Conservation (phyloP, 2,797 vertebrate genomes). For the Tadarida brasiliensis region DNA sequence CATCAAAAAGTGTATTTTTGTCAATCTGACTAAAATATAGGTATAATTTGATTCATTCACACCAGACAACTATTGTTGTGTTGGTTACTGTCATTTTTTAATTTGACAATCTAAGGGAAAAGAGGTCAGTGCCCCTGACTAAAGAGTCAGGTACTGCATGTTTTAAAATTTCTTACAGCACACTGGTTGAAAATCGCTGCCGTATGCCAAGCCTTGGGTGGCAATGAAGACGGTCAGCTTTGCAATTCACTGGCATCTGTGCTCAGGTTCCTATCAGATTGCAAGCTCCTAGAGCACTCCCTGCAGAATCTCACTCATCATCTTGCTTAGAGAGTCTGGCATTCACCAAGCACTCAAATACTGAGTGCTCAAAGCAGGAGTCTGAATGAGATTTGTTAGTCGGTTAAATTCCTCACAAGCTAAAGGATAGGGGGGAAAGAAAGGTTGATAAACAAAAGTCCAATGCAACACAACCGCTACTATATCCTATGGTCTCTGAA, state of each 20-base stretch:
- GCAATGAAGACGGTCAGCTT: background rate
- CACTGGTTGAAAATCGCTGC: background rate
- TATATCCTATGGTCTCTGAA: background rate
- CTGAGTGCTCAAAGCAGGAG: background rate
- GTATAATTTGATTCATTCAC: background rate
- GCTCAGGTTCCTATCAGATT: background rate
- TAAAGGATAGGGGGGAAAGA: background rate
- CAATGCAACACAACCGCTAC: background rate
- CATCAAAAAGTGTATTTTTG: background rate
- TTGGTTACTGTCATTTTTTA: background rate
- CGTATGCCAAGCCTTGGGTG: background rate
- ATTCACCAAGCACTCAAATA: background rate
- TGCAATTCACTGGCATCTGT: background rate
- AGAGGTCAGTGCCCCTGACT: too few species aligned
- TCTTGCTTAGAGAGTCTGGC: background rate
- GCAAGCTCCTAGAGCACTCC: background rate
- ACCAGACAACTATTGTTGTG: background rate
- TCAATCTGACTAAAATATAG: background rate
- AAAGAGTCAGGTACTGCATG: too few species aligned
- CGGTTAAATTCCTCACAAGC: background rate
- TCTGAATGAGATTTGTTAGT: background rate
- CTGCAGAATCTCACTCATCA: background rate
- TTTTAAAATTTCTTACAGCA: background rate
- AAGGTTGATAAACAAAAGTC: background rate
- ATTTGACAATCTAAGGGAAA: too few species aligned